Percentiles rank a stretch among this genome's conserved stretches.
phyloP scores from a whole-genome alignment of 2,888 invertebrate species.

The Phania funesta region DNA sequence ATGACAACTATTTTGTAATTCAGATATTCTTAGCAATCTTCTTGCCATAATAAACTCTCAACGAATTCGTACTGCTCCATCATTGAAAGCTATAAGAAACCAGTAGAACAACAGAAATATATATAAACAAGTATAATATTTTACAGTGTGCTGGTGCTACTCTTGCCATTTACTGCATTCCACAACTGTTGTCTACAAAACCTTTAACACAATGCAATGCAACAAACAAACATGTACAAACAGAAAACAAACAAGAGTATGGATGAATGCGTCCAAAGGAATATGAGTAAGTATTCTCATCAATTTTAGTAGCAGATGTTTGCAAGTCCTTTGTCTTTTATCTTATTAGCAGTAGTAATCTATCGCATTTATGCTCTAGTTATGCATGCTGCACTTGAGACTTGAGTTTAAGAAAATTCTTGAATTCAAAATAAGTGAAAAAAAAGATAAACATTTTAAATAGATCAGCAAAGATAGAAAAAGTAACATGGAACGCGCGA shows the following conservation, averaged over 20 bases:
- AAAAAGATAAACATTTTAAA: slow-evolving; percentile 8
- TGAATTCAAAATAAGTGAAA: slow-evolving; percentile 23
- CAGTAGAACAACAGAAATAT: too few relatives aligned
- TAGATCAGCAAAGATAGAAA: not conserved
- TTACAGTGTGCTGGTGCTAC: too few relatives aligned
- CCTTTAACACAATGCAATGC: not conserved
- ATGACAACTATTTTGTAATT: slow-evolving; percentile 46
- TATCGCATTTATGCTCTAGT: slow-evolving; percentile 52
- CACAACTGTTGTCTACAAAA: slow-evolving; percentile 27
- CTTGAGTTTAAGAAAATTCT: slow-evolving; percentile 31
- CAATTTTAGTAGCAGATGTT: slow-evolving; percentile 60
- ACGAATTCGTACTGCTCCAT: not conserved
- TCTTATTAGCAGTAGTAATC: slow-evolving; percentile 63
- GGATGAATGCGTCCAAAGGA: not conserved
- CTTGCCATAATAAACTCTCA: slow-evolving; percentile 37
- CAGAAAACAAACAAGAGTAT: not conserved
- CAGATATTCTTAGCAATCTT: slow-evolving; percentile 37
- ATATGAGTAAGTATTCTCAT: slow-evolving; percentile 56
- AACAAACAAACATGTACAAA: not conserved
- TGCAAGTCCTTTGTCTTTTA: slow-evolving; percentile 54
- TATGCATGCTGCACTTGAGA: slow-evolving; percentile 41
- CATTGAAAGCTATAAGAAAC: not conserved
- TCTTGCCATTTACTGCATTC: too few relatives aligned
- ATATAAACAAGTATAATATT: too few relatives aligned
- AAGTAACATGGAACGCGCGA: not conserved